Evolutionary conservation across 1,140 invertebrate species (phyloP).

Genomic region (Campoletis sonorensis): DNA sequence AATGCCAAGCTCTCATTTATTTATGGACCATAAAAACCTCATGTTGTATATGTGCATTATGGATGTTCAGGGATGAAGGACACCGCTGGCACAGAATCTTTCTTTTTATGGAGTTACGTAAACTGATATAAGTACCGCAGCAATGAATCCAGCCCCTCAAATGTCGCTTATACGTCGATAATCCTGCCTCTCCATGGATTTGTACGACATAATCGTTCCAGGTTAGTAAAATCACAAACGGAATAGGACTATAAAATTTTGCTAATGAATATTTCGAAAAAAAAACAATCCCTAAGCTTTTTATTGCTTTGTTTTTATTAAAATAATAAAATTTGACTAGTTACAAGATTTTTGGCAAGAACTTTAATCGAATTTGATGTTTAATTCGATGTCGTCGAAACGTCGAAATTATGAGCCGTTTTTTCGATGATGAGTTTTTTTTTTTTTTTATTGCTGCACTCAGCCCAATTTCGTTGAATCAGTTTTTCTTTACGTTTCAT

Average conservation of each 20-base stretch:
- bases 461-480: no score
- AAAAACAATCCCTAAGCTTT: background rate
- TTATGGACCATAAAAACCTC: slow-evolving; percentile 6
- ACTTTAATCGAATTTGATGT: no score
- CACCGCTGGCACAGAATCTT: background rate
- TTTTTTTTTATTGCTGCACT: no score
- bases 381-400: no score
- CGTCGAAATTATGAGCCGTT: no score
- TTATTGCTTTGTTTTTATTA: no score
- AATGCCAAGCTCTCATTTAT: background rate
- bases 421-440: no score
- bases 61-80: background rate
- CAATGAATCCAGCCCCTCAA: background rate
- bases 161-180: background rate
- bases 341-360: no score
- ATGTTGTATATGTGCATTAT: background rate
- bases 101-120: background rate
- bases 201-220: background rate
- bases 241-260: background rate
- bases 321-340: no score
- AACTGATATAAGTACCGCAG: background rate
- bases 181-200: background rate
- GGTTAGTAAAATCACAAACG: background rate
- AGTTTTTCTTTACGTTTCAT: background rate
- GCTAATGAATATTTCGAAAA: background rate